phyloP scores from a whole-genome alignment of 2,888 invertebrate species.

The Xylocampa areola region DNA sequence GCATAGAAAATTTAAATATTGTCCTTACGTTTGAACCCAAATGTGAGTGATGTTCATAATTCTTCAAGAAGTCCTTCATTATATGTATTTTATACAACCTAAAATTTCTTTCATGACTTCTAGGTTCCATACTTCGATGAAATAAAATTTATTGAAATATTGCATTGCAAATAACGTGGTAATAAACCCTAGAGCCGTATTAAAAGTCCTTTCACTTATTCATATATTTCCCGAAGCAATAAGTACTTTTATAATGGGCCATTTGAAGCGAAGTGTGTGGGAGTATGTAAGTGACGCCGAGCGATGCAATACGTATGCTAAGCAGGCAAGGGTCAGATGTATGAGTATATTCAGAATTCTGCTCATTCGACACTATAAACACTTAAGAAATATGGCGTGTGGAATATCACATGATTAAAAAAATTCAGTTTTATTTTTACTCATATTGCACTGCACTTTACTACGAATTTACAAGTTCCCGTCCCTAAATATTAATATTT shows the following conservation, averaged over 20 bases:
- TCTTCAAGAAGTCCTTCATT: too few relatives aligned
- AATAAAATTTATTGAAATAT: background rate
- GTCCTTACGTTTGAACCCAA: too few relatives aligned
- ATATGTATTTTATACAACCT: too few relatives aligned
- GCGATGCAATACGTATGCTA: constrained; percentile 81
- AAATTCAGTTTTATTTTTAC: too few relatives aligned
- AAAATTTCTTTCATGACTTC: too few relatives aligned
- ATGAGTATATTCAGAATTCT: constrained; percentile 67
- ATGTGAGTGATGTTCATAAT: too few relatives aligned
- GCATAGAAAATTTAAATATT: too few relatives aligned
- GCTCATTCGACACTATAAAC: constrained; percentile 26
- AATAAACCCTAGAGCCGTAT: constrained; percentile 20
- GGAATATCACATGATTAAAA: constrained; percentile 17
- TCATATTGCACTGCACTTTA: too few relatives aligned
- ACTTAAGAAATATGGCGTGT: constrained; percentile 14
- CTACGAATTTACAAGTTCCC: too few relatives aligned
- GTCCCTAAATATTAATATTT: too few relatives aligned
- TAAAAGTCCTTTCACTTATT: constrained; percentile 36
- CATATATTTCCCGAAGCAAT: constrained; percentile 50
- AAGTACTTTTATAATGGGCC: constrained; percentile 55
- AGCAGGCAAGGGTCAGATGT: constrained; percentile 73
- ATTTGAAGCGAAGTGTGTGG: constrained; percentile 54
- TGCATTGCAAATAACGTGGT: constrained; percentile 3
- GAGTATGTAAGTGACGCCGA: constrained; percentile 67
- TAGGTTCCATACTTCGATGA: too few relatives aligned